Evolutionary conservation across 2,797 vertebrate species (phyloP).

Genomic region (Xerus rutilus): DNA sequence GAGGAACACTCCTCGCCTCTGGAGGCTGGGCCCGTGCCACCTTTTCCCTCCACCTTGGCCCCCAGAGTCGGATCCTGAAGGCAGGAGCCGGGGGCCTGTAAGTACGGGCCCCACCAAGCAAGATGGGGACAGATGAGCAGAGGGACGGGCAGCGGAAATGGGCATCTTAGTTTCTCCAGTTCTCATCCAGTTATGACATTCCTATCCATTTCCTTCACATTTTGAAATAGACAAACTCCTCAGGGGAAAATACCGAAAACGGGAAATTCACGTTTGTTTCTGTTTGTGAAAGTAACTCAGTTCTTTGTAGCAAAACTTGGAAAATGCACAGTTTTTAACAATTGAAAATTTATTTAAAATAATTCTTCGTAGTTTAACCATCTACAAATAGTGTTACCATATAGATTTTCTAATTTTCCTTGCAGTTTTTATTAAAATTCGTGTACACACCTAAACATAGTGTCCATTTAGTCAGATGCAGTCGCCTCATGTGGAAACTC

Average conservation of each 20-base stretch:
- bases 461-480: neutral
- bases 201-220: neutral
- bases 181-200: neutral
- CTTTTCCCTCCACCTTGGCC: neutral
- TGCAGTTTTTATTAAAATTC: constrained; percentile 8
- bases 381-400: neutral
- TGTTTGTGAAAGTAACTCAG: constrained; percentile 15
- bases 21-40: neutral
- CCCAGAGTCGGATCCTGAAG: neutral
- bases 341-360: neutral
- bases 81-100: neutral
- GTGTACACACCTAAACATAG: neutral
- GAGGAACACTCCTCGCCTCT: no score
- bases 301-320: constrained; percentile 15
- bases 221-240: constrained; percentile 22
- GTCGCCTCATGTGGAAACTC: neutral
- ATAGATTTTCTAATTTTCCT: constrained; percentile 50
- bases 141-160: neutral
- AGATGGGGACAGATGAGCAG: neutral
- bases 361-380: neutral
- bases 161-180: neutral
- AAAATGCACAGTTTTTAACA: neutral
- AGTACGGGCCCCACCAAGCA: no score
- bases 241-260: neutral
- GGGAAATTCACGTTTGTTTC: neutral